phyloP scores from a whole-genome alignment of 2,888 invertebrate species.

The Bruchidius siliquastri region DNA sequence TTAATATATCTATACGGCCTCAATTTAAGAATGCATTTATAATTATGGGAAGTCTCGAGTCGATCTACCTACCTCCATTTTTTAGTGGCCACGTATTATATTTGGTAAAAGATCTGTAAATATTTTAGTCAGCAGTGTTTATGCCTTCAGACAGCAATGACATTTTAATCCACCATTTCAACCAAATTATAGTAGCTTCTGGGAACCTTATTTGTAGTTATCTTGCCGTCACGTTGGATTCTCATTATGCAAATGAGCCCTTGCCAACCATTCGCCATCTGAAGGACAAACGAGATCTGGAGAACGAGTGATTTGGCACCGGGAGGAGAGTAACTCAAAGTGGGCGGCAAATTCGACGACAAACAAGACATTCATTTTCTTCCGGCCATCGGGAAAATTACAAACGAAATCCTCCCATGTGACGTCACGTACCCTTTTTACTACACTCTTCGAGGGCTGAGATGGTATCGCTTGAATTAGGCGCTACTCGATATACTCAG shows the following conservation, averaged over 20 bases:
- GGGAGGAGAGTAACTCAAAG: not conserved
- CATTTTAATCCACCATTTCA: too few species aligned
- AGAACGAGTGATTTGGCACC: not conserved
- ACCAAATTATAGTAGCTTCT: not conserved
- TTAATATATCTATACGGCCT: too few species aligned
- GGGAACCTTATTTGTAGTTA: not conserved
- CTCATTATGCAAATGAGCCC: not conserved
- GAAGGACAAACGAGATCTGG: not conserved
- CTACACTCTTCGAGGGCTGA: not conserved
- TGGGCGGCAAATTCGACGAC: not conserved
- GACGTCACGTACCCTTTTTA: not conserved
- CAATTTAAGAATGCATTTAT: too few species aligned
- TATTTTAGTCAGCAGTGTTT: too few species aligned
- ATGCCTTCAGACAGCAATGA: too few species aligned
- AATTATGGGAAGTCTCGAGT: too few species aligned
- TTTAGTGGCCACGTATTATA: too few species aligned
- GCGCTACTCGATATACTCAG: not conserved
- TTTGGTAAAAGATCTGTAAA: too few species aligned
- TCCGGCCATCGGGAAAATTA: not conserved
- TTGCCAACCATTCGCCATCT: not conserved
- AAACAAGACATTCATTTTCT: not conserved
- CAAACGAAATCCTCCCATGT: not conserved
- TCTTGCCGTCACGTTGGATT: not conserved
- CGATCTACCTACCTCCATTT: too few species aligned
- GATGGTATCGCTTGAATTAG: not conserved